A percentile compares a stretch with the other conserved stretches of the same genome.
phyloP scores from a whole-genome alignment of 2,113 vertebrate species.

The Festucalex cinctus region DNA sequence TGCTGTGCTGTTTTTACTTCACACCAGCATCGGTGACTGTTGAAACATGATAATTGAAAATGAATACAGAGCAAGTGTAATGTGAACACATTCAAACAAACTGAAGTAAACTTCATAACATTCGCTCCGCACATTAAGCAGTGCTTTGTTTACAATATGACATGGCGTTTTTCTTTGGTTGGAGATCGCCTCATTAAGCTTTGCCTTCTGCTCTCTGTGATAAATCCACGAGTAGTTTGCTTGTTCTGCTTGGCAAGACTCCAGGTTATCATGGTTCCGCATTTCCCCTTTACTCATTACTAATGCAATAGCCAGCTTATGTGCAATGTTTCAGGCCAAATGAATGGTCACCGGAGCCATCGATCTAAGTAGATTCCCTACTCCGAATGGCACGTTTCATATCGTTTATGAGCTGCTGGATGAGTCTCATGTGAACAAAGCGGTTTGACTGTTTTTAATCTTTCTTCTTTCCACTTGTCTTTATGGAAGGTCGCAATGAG shows the following conservation, averaged over 20 bases:
- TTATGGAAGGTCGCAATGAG: constrained; percentile 28
- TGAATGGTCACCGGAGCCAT: constrained; percentile 12
- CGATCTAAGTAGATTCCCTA: neutral
- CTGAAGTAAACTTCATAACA: neutral
- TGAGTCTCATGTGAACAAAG: constrained; percentile 24
- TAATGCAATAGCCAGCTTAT: constrained; percentile 16
- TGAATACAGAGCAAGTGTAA: neutral
- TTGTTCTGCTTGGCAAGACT: constrained; percentile 6
- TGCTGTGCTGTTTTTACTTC: neutral
- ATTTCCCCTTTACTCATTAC: neutral
- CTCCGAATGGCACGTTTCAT: constrained; percentile 11
- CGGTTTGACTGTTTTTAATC: neutral
- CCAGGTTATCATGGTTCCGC: constrained; percentile 5
- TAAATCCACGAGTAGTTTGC: neutral
- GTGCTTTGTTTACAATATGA: constrained; percentile 3
- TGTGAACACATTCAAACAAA: neutral
- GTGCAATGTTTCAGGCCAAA: constrained; percentile 27
- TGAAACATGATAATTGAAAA: neutral
- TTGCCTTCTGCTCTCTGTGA: neutral
- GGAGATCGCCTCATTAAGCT: constrained; percentile 1
- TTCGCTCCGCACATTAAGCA: neutral
- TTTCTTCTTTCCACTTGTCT: constrained; percentile 11
- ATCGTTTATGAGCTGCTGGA: constrained; percentile 13
- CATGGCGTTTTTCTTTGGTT: neutral
- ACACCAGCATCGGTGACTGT: neutral